These are phyloP conservation scores for Lucilia sericata DNA, from an alignment of 1,140 invertebrate genomes.

Conservation along the genomic window DNA sequence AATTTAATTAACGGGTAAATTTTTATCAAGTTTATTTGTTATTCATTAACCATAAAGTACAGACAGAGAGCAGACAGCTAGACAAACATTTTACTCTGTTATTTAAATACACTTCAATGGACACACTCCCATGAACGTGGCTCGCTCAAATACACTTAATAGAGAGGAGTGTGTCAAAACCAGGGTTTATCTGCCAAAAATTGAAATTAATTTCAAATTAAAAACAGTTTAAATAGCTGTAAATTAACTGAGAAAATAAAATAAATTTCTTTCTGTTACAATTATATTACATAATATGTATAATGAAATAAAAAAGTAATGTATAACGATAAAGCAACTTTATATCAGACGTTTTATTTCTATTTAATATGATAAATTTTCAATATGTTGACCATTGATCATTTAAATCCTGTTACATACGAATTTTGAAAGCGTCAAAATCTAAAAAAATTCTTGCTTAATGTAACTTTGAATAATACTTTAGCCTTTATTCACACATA, in stretches of 20 bases:
- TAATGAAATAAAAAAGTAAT: too few species aligned
- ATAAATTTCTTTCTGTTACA: neutral
- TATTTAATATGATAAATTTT: too few species aligned
- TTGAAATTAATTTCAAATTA: neutral
- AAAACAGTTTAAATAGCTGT: neutral
- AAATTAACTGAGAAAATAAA: neutral
- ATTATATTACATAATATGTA: too few species aligned
- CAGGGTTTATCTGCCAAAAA: conserved; percentile 3
- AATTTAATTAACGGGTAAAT: conserved; percentile 43
- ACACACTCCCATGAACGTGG: neutral
- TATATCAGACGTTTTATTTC: too few species aligned
- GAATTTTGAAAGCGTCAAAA: too few species aligned
- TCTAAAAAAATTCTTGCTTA: too few species aligned
- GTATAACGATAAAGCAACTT: too few species aligned
- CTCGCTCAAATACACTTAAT: neutral
- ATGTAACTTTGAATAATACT: too few species aligned
- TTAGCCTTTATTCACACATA: too few species aligned
- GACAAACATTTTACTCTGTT: conserved; percentile 26
- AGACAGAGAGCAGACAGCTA: conserved; percentile 38
- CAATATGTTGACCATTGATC: too few species aligned
- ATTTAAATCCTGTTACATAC: too few species aligned
- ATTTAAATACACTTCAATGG: neutral
- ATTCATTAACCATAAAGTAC: conserved; percentile 42
- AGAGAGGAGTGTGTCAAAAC: neutral
- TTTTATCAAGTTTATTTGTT: conserved; percentile 42